Conservation (phyloP, 2,113 vertebrate species). For the Cyprinodon tularosa region DNA sequence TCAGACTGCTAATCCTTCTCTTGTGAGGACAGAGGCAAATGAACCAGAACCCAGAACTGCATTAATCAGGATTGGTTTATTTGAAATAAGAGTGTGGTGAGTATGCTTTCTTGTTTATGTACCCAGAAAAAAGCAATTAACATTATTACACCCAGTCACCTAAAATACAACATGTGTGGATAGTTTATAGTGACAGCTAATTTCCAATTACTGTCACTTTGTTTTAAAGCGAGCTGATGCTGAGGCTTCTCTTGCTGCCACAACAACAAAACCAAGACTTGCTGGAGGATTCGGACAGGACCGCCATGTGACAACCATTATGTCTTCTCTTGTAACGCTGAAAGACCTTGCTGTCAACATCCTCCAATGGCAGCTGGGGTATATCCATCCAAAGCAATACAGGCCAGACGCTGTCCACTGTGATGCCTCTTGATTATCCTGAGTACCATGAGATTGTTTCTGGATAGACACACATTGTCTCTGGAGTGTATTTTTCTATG, state of each 20-base stretch:
- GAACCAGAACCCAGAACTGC: slow-evolving; percentile 11
- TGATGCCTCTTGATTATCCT: slow-evolving; percentile 29
- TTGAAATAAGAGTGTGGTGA: slow-evolving; percentile 44
- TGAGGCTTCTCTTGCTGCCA: slow-evolving; percentile 24
- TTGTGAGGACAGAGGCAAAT: slow-evolving; percentile 46
- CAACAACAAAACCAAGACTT: slow-evolving; percentile 9
- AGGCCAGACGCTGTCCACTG: slow-evolving; percentile 14
- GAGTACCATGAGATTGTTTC: slow-evolving; percentile 7
- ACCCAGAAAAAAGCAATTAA: slow-evolving; percentile 35
- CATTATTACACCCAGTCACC: slow-evolving; percentile 33
- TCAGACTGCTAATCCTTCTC: slow-evolving; percentile 49
- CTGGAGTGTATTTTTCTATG: slow-evolving; percentile 10
- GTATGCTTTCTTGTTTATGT: slow-evolving; percentile 47
- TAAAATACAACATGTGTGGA: slow-evolving; percentile 32
- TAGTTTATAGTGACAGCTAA: slow-evolving; percentile 43
- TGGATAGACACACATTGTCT: background rate
- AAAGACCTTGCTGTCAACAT: slow-evolving; percentile 47
- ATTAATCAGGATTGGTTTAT: slow-evolving; percentile 56
- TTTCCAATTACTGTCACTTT: slow-evolving; percentile 42
- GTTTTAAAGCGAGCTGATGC: slow-evolving; percentile 21
- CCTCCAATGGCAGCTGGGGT: slow-evolving; percentile 14
- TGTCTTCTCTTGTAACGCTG: slow-evolving; percentile 30
- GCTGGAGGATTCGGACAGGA: slow-evolving; percentile 31
- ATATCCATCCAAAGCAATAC: slow-evolving; percentile 19
- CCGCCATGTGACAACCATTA: slow-evolving; percentile 39